Evolutionary conservation across 2,113 vertebrate genomes (phyloP), one percentile per base, ranked within the genome.

Genomic region (Plestiodon gilberti): DNA sequence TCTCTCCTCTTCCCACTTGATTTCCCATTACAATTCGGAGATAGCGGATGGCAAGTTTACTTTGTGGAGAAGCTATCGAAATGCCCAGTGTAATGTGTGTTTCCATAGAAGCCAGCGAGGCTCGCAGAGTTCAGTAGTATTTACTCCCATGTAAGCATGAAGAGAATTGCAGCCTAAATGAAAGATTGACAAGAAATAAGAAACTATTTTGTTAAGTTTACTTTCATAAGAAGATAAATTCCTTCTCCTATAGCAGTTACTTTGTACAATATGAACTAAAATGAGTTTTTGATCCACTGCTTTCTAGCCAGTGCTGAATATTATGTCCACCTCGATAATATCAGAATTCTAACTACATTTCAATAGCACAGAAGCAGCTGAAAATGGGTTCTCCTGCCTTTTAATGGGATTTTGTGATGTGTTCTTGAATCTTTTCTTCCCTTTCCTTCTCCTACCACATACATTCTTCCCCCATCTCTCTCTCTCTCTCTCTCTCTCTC

Each of bases 151-250:
- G 43, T 4, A 48, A 48, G 43, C 43, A 48, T 48, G 43, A 48
- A 48, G 43, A 48, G 43, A 48, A 48, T 48, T 48, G 33, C 33
- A 11, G 25, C 73, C 33, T 61, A 83, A 73, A 61, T 73, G 57
- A 83, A 59, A 83, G 81, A 83, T 61, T 83, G 81, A 25, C 55
- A 83, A 22, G 69, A 61, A 73, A 74, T 18, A 61, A 18, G 73
- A 83, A 61, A n/a, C 67, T 71, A 71, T 82, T 73, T 83, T 59
- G 23, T 61, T 61, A 74, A 17, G 35, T 73, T 61, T 83, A 61
- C 69, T 83, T 83, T 33, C 55, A 61, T 61, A 40, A 73, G 17
- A 61, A 73, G 52, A 73, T 40, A 73, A 61, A 83, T 20, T 30
- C 22, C 78, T 22, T 84, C 38, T 59, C 84, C 65, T 75, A 28